phyloP scores from a whole-genome alignment of 2,797 vertebrate genomes.

The Leucoraja ocellata region DNA sequence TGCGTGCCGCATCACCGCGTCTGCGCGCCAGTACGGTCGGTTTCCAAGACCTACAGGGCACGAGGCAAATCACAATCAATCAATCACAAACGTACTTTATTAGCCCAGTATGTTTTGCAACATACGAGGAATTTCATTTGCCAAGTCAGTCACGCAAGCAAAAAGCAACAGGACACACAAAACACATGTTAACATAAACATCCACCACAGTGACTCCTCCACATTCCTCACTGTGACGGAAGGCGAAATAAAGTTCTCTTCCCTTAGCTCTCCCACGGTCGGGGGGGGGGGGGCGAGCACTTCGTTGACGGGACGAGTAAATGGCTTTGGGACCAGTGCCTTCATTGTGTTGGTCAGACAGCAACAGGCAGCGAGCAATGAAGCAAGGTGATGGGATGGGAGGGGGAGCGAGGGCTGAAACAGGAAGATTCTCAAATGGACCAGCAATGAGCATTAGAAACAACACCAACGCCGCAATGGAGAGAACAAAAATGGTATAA shows the following conservation, averaged over 20 bases:
- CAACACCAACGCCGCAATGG: not conserved
- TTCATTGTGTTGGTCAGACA: no score
- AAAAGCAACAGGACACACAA: no score
- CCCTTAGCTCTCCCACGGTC: no score
- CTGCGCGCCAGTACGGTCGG: constrained; percentile 76
- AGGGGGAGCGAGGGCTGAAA: constrained; percentile 40
- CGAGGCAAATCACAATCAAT: constrained; percentile 42
- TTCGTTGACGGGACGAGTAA: constrained; percentile 42
- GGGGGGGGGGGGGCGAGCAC: no score
- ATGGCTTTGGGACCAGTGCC: not conserved
- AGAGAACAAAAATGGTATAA: not conserved
- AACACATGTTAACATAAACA: no score
- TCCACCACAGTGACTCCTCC: no score
- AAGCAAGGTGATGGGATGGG: constrained; percentile 34
- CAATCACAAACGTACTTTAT: no score
- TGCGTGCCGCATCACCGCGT: constrained; percentile 72
- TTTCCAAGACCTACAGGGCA: constrained; percentile 72
- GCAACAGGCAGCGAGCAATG: not conserved
- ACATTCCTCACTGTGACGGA: no score
- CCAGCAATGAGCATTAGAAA: not conserved
- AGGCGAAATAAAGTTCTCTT: no score
- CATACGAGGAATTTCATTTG: no score
- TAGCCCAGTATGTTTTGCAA: no score
- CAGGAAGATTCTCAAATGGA: not conserved
- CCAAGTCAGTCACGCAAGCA: no score